Evolutionary conservation across 2,888 invertebrate species (phyloP), one percentile per base, ranked within the genome.

Genomic region (Megaustenia siamemsis): DNA sequence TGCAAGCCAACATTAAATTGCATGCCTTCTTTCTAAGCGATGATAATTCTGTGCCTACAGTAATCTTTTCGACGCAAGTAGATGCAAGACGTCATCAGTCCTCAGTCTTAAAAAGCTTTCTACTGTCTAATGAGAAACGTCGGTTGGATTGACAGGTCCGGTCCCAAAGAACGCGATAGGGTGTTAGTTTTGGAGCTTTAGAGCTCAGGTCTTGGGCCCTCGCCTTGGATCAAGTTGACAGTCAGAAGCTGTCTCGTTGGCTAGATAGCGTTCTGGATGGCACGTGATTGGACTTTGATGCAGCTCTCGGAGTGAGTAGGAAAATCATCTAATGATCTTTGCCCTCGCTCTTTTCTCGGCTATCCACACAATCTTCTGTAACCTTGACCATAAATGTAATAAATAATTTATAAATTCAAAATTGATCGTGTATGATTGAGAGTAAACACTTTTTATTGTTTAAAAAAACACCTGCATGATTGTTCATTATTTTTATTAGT

Each of bases 131-230:
- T 89, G 89, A 89, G 89, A 88, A 88, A 87, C 82, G 83, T 78
- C 82, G 71, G 71, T 45, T 63, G 86, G 89, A 89, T 68, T 89
- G 89, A 88, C 89, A 89, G 86, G 77, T 60, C 82, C 21, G 81
- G 84, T 82, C 40, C 77, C 82, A 68, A 35, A 32, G 82, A 82
- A 77, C 82, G 81, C 81, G 84, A 83, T 79, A 78, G 78, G 84
- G 86, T 88, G 87, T 88, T 87, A 85, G 87, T 88, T 88, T 88
- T 88, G 77, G 83, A 86, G 85, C 88, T 87, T 88, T 88, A 87
- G 85, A 86, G 85, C 71, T 60, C 53, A 43, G 82, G 60, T 45
- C 53, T 45, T 18, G 66, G 73, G 66, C 49, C 82, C 66, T 75
- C 66, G 43, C 38, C 60, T 53, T 24, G 82, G 76, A 75, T 82